phyloP scores from a whole-genome alignment of 2,888 invertebrate genomes.

The Agrochola macilenta region DNA sequence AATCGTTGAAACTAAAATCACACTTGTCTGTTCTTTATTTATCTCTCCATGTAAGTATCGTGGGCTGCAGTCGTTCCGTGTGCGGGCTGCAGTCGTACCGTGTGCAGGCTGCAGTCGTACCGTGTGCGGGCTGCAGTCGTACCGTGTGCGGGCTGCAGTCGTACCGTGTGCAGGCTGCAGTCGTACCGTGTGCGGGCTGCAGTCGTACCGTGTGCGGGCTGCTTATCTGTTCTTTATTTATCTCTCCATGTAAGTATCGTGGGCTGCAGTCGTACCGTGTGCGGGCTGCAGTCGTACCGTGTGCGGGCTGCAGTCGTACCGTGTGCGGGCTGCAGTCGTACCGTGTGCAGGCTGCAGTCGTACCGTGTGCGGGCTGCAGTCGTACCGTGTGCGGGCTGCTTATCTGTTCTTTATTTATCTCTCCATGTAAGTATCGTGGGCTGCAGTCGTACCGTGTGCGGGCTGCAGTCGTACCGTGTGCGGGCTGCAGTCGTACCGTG shows the following conservation, averaged over 20 bases:
- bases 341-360: neutral
- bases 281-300: neutral
- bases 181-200: too few relatives aligned
- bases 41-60: neutral
- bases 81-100: neutral
- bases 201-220: neutral
- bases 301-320: too few relatives aligned
- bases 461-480: too few relatives aligned
- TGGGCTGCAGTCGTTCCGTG: neutral
- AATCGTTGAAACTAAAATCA: neutral
- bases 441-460: neutral
- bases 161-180: neutral
- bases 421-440: neutral
- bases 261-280: neutral
- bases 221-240: neutral
- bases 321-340: neutral
- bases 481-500: neutral
- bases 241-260: neutral
- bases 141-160: neutral
- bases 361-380: neutral
- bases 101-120: neutral
- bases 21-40: neutral
- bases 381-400: neutral
- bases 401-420: neutral
- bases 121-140: neutral